These are phyloP conservation scores for Ennomos quercinarius DNA, from an alignment of 2,888 invertebrate genomes.

Conservation along the genomic window DNA sequence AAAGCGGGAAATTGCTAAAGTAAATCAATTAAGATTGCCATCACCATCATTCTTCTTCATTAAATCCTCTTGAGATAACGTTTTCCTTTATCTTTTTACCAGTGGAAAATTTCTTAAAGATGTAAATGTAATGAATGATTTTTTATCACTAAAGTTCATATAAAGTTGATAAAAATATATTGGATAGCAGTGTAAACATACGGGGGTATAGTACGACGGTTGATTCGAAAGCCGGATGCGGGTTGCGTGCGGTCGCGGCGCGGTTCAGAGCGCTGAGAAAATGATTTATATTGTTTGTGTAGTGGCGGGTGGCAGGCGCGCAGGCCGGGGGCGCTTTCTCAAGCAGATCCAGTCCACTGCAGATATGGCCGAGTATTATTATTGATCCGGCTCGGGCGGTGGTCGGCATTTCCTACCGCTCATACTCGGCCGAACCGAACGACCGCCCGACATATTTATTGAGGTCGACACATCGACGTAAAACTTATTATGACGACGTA, in stretches of 20 bases:
- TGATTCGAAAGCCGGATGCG: conserved; percentile 42
- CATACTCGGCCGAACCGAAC: conserved; percentile 69
- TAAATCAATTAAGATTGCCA: conserved; percentile 32
- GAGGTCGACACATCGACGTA: conserved; percentile 71
- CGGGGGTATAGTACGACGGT: conserved; percentile 25
- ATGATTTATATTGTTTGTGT: conserved; percentile 85
- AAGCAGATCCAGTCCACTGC: conserved; percentile 84
- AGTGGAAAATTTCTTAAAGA: neutral
- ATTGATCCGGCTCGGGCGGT: conserved; percentile 79
- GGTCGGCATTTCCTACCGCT: conserved; percentile 81
- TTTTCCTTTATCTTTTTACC: conserved; percentile 1
- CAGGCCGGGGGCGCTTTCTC: conserved; percentile 70
- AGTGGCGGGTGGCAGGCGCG: conserved; percentile 56
- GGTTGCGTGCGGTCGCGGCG: conserved; percentile 67
- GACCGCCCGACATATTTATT: conserved; percentile 76
- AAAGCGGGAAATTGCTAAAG: conserved; percentile 32
- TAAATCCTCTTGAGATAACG: conserved; percentile 18
- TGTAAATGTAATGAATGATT: neutral
- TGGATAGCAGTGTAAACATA: conserved; percentile 32
- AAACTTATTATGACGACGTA: conserved; percentile 75
- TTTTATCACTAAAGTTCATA: neutral
- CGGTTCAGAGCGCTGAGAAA: conserved; percentile 66
- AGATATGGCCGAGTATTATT: conserved; percentile 85
- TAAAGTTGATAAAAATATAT: conserved; percentile 13
- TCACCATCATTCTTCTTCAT: conserved; percentile 28